Conservation (phyloP, 2,113 vertebrate species). For the Misgurnus anguillicaudatus region DNA sequence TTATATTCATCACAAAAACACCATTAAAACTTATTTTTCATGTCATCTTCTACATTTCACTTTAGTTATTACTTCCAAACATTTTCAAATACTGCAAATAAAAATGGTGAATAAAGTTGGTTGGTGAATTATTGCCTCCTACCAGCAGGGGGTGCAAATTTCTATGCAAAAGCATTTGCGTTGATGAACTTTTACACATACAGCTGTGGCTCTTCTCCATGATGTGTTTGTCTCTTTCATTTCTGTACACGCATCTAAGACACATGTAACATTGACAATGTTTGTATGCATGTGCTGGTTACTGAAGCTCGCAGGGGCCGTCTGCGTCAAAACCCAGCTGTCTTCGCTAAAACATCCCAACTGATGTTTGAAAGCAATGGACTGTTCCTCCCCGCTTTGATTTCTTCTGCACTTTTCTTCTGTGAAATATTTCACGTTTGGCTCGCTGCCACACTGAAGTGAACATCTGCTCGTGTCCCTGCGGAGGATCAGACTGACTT, state of each 20-base stretch:
- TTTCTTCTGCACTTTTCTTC: slow-evolving; percentile 61
- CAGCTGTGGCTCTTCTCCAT: not conserved
- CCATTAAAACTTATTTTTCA: too few species aligned
- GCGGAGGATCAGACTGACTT: slow-evolving; percentile 63
- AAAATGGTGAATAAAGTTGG: too few species aligned
- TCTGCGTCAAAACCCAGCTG: slow-evolving; percentile 70
- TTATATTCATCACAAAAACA: too few species aligned
- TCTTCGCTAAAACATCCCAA: slow-evolving; percentile 82
- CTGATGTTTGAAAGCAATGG: slow-evolving; percentile 82
- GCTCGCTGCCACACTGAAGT: slow-evolving; percentile 79
- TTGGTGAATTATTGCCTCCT: slow-evolving; percentile 63
- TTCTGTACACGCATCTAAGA: slow-evolving; percentile 22
- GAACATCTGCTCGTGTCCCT: slow-evolving; percentile 85
- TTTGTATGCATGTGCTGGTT: not conserved
- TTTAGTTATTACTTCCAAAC: too few species aligned
- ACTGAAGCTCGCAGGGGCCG: not conserved
- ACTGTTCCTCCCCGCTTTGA: slow-evolving; percentile 70
- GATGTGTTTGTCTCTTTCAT: slow-evolving; percentile 8
- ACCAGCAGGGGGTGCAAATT: slow-evolving; percentile 78
- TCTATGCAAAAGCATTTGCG: slow-evolving; percentile 57
- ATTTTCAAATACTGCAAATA: too few species aligned
- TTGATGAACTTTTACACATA: slow-evolving; percentile 23
- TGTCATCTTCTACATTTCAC: too few species aligned
- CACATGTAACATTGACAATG: not conserved
- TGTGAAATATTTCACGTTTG: slow-evolving; percentile 87